Conservation (phyloP, 2,113 vertebrate species). For the Xenopus laevis region DNA sequence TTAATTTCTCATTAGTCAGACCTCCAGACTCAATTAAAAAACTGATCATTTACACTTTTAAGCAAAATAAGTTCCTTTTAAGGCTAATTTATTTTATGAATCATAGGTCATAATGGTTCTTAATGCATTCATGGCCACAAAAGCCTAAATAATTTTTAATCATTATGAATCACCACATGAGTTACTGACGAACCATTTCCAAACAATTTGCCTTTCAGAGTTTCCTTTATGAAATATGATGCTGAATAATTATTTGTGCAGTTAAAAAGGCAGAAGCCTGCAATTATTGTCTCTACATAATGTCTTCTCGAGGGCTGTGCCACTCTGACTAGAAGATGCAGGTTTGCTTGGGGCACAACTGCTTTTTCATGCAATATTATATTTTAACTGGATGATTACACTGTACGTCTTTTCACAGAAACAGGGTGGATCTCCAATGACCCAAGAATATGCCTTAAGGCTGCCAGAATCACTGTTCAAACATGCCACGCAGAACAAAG, state of each 20-base stretch:
- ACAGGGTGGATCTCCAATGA: conserved; percentile 28
- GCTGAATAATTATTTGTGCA: not conserved
- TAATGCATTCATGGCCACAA: not conserved
- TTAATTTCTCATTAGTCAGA: no score
- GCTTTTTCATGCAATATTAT: conserved; percentile 29
- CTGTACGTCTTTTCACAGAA: conserved; percentile 23
- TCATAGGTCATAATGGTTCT: no score
- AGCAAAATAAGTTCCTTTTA: no score
- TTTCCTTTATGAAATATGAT: not conserved
- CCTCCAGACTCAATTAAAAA: no score
- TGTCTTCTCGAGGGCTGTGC: conserved; percentile 2
- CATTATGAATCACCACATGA: not conserved
- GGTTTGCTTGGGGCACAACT: conserved; percentile 29
- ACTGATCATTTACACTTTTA: no score
- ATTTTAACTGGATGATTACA: conserved; percentile 27
- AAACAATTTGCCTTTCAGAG: conserved; percentile 6
- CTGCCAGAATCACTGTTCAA: conserved; percentile 21
- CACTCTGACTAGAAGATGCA: not conserved
- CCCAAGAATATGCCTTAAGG: conserved; percentile 30
- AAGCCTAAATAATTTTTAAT: not conserved
- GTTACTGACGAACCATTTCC: not conserved
- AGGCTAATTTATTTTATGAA: no score
- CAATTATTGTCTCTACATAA: conserved; percentile 10
- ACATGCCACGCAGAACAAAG: conserved; percentile 24
- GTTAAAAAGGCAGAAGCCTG: not conserved